phyloP scores from a whole-genome alignment of 2,888 invertebrate species.

The Xestia ashworthii region DNA sequence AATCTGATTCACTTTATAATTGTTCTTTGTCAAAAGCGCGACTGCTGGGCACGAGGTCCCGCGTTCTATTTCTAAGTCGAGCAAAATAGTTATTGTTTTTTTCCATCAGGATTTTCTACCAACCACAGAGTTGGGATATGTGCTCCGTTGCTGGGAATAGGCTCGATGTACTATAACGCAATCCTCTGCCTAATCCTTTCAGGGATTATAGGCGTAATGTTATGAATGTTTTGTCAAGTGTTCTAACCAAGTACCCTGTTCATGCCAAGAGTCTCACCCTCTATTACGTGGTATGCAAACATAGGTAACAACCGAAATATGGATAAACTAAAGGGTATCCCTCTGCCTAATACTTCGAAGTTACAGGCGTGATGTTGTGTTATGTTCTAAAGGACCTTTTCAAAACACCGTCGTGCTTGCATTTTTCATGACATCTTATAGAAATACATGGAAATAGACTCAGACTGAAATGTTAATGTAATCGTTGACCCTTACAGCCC shows the following conservation, averaged over 20 bases:
- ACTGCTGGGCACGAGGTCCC: no score
- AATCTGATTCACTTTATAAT: no score
- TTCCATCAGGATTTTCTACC: no score
- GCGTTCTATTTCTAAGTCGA: no score
- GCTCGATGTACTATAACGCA: no score
- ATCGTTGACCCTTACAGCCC: slow-evolving; percentile 27
- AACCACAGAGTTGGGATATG: no score
- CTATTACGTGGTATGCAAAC: not conserved
- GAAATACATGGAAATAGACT: not conserved
- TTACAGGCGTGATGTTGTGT: not conserved
- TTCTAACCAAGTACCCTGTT: not conserved
- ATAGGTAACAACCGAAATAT: not conserved
- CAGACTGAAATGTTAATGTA: slow-evolving; percentile 26
- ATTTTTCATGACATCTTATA: slow-evolving; percentile 4
- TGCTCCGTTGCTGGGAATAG: no score
- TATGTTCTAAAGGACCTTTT: not conserved
- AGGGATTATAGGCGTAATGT: no score
- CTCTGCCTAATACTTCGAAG: not conserved
- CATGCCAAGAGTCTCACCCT: not conserved
- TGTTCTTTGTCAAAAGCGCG: no score
- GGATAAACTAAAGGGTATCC: not conserved
- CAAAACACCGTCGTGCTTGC: not conserved
- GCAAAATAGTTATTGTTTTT: no score
- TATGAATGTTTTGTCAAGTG: no score
- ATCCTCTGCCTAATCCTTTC: no score